phyloP scores from a whole-genome alignment of 2,113 vertebrate species.

The Thoracochromis brauschi region DNA sequence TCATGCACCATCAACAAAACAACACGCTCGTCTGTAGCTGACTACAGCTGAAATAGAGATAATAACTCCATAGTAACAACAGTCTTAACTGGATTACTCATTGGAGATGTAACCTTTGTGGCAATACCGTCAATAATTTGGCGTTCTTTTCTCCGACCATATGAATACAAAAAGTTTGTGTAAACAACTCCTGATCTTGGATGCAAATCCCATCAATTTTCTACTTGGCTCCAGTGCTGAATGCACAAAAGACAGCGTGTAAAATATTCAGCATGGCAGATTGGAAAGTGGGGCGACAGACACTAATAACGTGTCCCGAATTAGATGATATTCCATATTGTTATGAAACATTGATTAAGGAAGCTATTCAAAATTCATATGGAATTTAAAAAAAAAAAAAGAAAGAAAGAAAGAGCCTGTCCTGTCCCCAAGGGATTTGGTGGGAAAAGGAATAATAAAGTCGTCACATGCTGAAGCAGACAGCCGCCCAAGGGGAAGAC shows the following conservation, averaged over 20 bases:
- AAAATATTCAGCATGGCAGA: constrained; percentile 69
- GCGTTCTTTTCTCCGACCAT: background rate
- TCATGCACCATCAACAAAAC: constrained; percentile 4
- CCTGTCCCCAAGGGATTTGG: background rate
- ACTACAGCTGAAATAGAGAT: background rate
- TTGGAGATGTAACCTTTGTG: background rate
- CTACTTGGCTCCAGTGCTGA: background rate
- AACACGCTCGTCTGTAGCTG: background rate
- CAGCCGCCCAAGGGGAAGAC: background rate
- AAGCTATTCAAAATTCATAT: constrained; percentile 49
- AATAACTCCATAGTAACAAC: background rate
- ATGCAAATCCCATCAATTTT: background rate
- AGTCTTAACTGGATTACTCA: background rate
- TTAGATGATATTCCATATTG: constrained; percentile 51
- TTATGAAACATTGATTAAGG: constrained; percentile 61
- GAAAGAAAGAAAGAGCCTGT: background rate
- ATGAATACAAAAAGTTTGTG: background rate
- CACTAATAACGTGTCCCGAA: constrained; percentile 38
- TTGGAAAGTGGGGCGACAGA: constrained; percentile 60
- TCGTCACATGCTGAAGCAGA: constrained; percentile 15
- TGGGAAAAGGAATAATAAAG: constrained; percentile 16
- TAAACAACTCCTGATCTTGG: background rate
- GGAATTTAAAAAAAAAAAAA: background rate
- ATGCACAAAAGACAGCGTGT: constrained; percentile 6
- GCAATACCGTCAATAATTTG: background rate